Evolutionary conservation across 2,797 vertebrate genomes (phyloP).

Genomic region (Sebastes iracundus): DNA sequence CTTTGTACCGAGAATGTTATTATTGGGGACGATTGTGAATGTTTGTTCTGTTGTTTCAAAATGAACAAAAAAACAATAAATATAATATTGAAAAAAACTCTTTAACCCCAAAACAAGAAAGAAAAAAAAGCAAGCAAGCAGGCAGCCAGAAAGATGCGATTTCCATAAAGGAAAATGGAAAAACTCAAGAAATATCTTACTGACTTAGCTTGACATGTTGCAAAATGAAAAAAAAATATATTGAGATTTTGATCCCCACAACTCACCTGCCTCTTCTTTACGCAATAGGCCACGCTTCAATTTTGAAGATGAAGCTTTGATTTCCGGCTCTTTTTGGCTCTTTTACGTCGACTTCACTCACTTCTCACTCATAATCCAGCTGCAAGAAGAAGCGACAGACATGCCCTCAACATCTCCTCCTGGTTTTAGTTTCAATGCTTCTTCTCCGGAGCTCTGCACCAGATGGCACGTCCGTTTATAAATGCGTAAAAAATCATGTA

Average conservation of each 20-base stretch:
- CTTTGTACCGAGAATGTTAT: no score
- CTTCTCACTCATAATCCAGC: neutral
- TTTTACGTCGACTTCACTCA: neutral
- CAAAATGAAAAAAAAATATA: neutral
- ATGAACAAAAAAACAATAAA: neutral
- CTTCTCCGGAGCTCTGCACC: neutral
- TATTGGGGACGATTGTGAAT: no score
- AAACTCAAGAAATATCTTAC: neutral
- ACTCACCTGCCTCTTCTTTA: neutral
- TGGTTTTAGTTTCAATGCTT: neutral
- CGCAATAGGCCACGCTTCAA: neutral
- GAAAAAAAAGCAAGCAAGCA: no score
- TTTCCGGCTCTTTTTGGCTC: neutral
- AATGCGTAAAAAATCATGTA: constrained; percentile 28
- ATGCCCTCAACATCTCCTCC: neutral
- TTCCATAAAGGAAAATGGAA: neutral
- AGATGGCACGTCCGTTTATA: neutral
- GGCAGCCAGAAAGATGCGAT: neutral
- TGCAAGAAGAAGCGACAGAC: neutral
- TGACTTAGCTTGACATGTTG: accelerated
- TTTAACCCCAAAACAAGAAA: no score
- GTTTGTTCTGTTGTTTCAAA: no score
- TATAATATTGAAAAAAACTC: no score
- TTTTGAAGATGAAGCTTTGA: neutral
- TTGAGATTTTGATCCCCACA: neutral